Evolutionary conservation across 2,888 invertebrate species (phyloP), one percentile per base, ranked within the genome.

Genomic region (Trichopoda pennipes): DNA sequence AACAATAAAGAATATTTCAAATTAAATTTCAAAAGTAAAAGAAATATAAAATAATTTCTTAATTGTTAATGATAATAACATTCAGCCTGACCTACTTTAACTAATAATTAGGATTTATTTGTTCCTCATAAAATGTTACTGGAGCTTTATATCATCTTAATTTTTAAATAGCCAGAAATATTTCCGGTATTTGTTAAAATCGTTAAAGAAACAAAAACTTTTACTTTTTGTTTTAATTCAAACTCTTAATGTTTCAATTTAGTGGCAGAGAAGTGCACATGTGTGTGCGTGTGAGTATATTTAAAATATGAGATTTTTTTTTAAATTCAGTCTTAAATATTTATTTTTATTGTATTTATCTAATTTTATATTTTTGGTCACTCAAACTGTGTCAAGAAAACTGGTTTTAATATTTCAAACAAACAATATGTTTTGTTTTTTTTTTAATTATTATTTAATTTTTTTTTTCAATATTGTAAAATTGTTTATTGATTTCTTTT

Each of bases 351-450:
- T 68, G 42, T 51, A 21, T 42, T 60, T 47, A 6, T 56, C 58
- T 74, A 10, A 49, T 58, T 74, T 47, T 44, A 16, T 47, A 23
- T 47, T 47, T 81, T 55, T 66, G 42, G 42, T 8, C 53, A 74
- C 55, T 58, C 28, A 73, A 78, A 74, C 78, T 69, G 73, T 80
- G 79, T 80, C 79, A 80, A 56, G 60, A 17, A 38, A 80, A 80
- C 73, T 61, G 73, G 73, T 80, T 80, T 47, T n/a, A 60, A 58
- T 28, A 35, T 60, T 61, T 55, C 32, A 68, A 61, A 56, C 60
- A 56, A 53, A 35, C n/a, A 19, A 38, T 35, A 49, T 49, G 28
- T 69, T 61, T 70, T 61, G 44, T 60, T 6, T 64, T 72, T 6
- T 64, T 72, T 66, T 14, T 44, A 53, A 53, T 56, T 28, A 51